A percentile compares a stretch with the other conserved stretches of the same genome.
Evolutionary conservation across 2,797 vertebrate species (phyloP).

Genomic region (Poeciliopsis turneri): DNA sequence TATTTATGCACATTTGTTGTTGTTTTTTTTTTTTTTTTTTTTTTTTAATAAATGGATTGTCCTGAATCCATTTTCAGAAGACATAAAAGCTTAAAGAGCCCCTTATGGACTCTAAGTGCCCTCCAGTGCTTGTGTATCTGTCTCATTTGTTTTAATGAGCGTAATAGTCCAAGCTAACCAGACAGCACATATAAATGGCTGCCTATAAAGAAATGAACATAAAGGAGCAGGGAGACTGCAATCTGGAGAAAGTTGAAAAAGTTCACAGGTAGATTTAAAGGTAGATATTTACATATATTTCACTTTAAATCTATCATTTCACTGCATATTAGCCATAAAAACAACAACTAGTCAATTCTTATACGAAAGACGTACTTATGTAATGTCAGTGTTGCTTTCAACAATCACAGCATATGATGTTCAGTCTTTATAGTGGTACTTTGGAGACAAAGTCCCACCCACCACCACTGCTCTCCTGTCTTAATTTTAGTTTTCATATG

Average conservation of each 20-base stretch:
- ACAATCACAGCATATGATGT: background rate
- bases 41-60: constrained; percentile 59
- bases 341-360: background rate
- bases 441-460: background rate
- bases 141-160: constrained; percentile 54
- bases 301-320: background rate
- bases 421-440: background rate
- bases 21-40: background rate
- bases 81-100: constrained; percentile 41
- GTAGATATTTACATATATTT: background rate
- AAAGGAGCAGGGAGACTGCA: constrained; percentile 10
- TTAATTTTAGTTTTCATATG: background rate
- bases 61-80: constrained; percentile 43
- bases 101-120: constrained; percentile 20
- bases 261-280: background rate
- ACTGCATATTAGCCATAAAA: background rate
- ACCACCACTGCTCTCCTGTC: background rate
- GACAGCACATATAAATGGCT: constrained; percentile 31
- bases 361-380: background rate
- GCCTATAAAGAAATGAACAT: constrained; percentile 28
- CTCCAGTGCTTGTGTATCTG: background rate
- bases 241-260: background rate
- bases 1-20: constrained; percentile 8
- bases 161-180: constrained; percentile 56
- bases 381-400: background rate